Percentiles rank a stretch among this genome's conserved stretches.
Conservation (phyloP, 2,888 invertebrate genomes). For the Leptura quadrifasciata region DNA sequence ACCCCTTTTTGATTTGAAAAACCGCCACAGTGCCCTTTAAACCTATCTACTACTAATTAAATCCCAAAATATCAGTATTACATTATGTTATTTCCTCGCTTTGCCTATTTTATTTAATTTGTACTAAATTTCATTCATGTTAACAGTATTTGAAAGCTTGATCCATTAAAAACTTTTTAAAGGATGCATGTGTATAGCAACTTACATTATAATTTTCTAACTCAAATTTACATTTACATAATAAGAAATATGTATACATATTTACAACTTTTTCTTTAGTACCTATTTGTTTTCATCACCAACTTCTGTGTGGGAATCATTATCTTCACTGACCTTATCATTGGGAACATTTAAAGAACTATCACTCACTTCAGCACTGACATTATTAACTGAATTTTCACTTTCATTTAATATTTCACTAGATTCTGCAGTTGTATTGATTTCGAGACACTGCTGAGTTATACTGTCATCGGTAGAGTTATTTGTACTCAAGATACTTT, state of each 20-base stretch:
- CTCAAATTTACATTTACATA: constrained; percentile 6
- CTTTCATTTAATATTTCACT: not conserved
- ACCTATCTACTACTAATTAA: too few relatives aligned
- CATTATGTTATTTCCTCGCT: too few relatives aligned
- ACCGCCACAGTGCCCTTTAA: too few relatives aligned
- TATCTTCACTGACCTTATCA: too few relatives aligned
- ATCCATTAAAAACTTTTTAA: not conserved
- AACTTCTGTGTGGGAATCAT: too few relatives aligned
- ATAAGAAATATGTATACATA: not conserved
- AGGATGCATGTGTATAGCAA: not conserved
- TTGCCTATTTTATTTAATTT: not conserved
- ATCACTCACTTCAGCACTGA: not conserved
- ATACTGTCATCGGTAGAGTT: not conserved
- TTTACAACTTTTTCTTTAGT: not conserved
- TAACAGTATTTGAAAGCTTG: not conserved
- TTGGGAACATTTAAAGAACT: not conserved
- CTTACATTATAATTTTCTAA: not conserved
- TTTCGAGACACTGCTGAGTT: too few relatives aligned
- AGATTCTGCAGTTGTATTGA: not conserved
- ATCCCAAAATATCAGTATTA: too few relatives aligned
- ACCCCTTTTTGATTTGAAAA: too few relatives aligned
- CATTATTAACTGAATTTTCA: not conserved
- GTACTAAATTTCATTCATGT: not conserved
- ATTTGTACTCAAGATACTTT: not conserved
- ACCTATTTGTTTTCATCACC: not conserved